Evolutionary conservation across 2,888 invertebrate species (phyloP), one percentile per base, ranked within the genome.

Genomic region (Acleris cristana): DNA sequence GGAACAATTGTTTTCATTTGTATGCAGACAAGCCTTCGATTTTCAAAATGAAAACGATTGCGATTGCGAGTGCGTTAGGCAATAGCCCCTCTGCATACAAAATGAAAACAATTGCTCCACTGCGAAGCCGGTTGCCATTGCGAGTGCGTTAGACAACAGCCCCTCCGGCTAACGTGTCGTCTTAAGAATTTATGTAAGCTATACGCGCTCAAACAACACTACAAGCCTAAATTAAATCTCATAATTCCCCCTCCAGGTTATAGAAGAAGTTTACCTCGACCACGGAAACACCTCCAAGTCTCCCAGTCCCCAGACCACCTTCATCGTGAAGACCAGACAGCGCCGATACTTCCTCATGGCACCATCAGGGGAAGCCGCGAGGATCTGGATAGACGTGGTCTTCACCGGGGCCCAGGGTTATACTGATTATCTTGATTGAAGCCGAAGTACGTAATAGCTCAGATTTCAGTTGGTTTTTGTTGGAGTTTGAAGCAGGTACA

Each of bases 301-400:
- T 62, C 98, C 98, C 1, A 97, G 96, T 76, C 97, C 98, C 0
- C 96, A 97, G 69, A 95, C 98, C 70, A 99, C 98, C 3, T 99
- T 99, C 86, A 97, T 98, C 79, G 97, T 99, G 68, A 99, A 99
- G 90, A 98, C 99, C 0, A 95, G 96, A 72, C 97, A 98, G 75
- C 94, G 98, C 64, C 95, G 96, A 60, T 99, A 98, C 88, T 97
- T 97, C 86, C 93, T 99, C 51, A 97, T 98, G 95, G 98, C 99
- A 10, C 98, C 98, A 0, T 97, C 97, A 1, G 96, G 98, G 8
- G 98, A 98, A 83, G 97, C 98, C 0, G 98, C 99, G 92, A 93
- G 99, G 73, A 97, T 99, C 77, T 99, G 99, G 99, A 98, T 99
- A 64, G 99, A 99, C 90, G 97, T 98, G 8, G 95, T 98, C 60